These are phyloP conservation scores for Pachymerium ferrugineum DNA, from an alignment of 2,888 invertebrate species.

Conservation along the genomic window DNA sequence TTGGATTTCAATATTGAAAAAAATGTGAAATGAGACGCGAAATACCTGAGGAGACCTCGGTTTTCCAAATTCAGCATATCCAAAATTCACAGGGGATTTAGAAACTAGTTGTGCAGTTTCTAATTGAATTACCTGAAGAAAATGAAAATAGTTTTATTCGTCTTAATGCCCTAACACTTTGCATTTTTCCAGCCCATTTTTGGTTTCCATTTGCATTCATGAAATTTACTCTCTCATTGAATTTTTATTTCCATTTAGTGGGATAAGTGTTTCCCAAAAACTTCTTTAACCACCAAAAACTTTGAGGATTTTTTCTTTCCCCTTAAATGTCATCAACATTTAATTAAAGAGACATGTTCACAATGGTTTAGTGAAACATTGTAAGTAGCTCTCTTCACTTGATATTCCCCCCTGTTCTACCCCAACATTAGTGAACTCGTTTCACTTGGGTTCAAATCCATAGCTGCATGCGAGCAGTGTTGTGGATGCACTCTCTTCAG, in stretches of 20 bases:
- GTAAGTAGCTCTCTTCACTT: background rate
- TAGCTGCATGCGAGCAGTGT: background rate
- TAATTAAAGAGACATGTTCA: no score
- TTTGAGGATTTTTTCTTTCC: no score
- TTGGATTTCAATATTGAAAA: background rate
- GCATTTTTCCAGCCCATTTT: background rate
- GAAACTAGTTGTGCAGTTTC: conserved; percentile 3
- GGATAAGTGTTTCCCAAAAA: background rate
- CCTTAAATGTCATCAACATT: no score
- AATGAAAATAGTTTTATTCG: conserved; percentile 12
- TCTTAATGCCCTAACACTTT: background rate
- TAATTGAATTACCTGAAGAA: conserved; percentile 7
- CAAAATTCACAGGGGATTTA: background rate
- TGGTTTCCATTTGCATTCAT: conserved; percentile 10
- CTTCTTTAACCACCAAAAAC: no score
- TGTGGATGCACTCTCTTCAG: background rate
- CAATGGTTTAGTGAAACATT: background rate
- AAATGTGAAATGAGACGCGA: background rate
- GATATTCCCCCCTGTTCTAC: background rate
- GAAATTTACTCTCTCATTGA: background rate
- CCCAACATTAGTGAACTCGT: background rate
- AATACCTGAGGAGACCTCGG: background rate
- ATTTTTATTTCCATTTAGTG: background rate
- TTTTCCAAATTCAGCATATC: background rate
- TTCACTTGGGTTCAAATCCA: background rate